A percentile compares a stretch with the other conserved stretches of the same genome.
These are phyloP conservation scores for Alcis repandata DNA, from an alignment of 2,888 invertebrate genomes.

Conservation along the genomic window DNA sequence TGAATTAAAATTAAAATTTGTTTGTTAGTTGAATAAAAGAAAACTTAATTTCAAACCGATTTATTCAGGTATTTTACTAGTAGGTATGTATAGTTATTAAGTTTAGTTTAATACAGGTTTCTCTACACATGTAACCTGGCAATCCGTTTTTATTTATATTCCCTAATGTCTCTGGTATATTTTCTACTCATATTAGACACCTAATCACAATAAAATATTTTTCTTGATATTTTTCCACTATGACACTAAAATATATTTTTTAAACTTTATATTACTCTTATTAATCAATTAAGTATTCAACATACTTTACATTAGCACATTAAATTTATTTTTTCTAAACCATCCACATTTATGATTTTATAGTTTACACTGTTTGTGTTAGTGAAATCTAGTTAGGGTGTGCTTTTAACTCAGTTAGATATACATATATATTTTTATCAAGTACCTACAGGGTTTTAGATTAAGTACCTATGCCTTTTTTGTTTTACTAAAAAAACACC, in stretches of 20 bases:
- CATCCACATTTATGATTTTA: too few relatives aligned
- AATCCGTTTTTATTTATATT: constrained; percentile 57
- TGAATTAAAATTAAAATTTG: too few relatives aligned
- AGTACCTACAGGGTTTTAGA: background rate
- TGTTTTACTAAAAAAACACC: background rate
- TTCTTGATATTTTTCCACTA: background rate
- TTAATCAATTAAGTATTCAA: background rate
- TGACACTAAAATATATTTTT: constrained; percentile 6
- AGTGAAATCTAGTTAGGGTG: background rate
- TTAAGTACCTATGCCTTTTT: too few relatives aligned
- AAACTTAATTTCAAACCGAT: constrained; percentile 59
- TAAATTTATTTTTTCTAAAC: background rate
- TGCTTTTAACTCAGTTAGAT: background rate
- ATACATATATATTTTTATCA: background rate
- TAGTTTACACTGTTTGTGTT: background rate
- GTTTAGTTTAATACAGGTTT: constrained; percentile 55
- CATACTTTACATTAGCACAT: background rate
- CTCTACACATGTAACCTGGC: constrained; percentile 58
- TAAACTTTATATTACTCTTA: background rate
- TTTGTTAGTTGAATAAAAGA: constrained; percentile 34
- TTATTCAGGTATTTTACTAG: constrained; percentile 56
- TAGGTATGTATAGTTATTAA: background rate
- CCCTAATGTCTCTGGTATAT: constrained; percentile 55
- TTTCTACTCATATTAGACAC: constrained; percentile 39
- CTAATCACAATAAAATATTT: constrained; percentile 3